A percentile compares a stretch with the other conserved stretches of the same genome.
phyloP scores from a whole-genome alignment of 1,140 invertebrate species.

The Ceratitis capitata region DNA sequence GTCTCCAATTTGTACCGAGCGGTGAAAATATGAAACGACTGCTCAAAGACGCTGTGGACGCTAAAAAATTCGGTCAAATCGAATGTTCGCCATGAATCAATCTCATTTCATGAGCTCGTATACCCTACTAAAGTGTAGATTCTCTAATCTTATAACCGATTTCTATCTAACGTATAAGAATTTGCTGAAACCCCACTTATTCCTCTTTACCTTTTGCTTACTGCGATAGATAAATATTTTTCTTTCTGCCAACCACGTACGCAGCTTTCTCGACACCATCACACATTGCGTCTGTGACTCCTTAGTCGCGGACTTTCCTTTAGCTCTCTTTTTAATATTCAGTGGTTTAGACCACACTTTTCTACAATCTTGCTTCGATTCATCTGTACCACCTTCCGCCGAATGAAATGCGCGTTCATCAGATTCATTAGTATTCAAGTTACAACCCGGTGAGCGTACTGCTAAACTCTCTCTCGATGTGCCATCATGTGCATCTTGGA shows the following conservation, averaged over 20 bases:
- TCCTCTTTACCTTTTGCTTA: constrained; percentile 27
- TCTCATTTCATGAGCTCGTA: too few species aligned
- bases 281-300: background rate
- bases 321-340: background rate
- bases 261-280: constrained; percentile 52
- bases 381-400: background rate
- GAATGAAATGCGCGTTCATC: background rate
- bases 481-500: background rate
- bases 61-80: too few species aligned
- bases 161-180: too few species aligned
- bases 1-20: too few species aligned
- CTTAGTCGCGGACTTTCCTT: background rate
- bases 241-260: constrained; percentile 58
- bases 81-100: too few species aligned
- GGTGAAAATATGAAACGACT: too few species aligned
- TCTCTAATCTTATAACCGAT: too few species aligned
- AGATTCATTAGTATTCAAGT: background rate
- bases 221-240: constrained; percentile 56
- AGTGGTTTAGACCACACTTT: background rate
- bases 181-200: too few species aligned
- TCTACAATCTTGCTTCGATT: background rate
- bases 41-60: too few species aligned
- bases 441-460: background rate
- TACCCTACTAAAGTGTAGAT: background rate
- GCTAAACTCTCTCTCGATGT: background rate